Percentiles rank a stretch among this genome's conserved stretches.
phyloP scores from a whole-genome alignment of 35 echinoderm and acorn worm genomes.

The Anneissia japonica region DNA sequence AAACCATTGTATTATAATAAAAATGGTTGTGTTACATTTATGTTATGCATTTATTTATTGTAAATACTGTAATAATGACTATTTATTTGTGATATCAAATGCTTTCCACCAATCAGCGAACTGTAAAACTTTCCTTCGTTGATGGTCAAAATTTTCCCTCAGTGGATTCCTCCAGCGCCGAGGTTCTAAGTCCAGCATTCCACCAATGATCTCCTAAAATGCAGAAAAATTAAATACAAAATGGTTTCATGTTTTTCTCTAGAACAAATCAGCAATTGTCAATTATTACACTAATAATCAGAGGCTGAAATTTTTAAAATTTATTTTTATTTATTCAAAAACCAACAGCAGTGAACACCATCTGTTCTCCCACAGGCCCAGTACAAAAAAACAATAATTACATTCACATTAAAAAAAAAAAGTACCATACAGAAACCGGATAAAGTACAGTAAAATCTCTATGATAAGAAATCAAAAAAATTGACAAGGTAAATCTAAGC shows the following conservation, averaged over 20 bases:
- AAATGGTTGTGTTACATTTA: no score
- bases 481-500: no score
- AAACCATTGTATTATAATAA: no score
- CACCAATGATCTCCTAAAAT: constrained; percentile 67
- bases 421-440: no score
- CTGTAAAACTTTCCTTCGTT: constrained; percentile 64
- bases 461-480: no score
- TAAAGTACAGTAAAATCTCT: no score
- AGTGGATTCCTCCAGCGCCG: constrained; percentile 74
- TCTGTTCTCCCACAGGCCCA: background rate
- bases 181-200: constrained; percentile 82
- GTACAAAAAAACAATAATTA: background rate
- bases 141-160: constrained; percentile 83
- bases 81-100: constrained; percentile 83
- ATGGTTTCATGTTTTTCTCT: background rate
- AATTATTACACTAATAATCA: background rate
- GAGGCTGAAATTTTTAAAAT: background rate
- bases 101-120: constrained; percentile 89
- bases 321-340: background rate
- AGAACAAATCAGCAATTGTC: background rate
- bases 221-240: background rate
- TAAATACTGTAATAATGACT: no score
- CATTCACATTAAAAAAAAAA: no score
- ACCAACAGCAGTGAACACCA: background rate
- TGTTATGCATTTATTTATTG: no score